Percentiles rank a stretch among this genome's conserved stretches.
phyloP scores from a whole-genome alignment of 1,140 invertebrate genomes.

The Papilio dardanus region DNA sequence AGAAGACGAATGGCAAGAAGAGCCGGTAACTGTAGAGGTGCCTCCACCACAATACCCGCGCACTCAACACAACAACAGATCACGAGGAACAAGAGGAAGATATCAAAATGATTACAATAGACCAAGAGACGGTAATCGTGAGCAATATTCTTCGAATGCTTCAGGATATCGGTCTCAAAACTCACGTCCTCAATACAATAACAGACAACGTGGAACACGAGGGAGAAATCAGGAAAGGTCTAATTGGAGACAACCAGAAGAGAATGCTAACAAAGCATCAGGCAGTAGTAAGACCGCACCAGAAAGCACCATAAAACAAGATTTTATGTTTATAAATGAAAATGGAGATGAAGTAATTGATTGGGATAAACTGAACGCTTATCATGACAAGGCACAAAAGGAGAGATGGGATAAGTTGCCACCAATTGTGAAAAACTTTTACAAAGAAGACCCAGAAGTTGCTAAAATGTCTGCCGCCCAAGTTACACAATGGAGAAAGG shows the following conservation, averaged over 20 bases:
- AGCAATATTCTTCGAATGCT: not conserved
- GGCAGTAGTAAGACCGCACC: not conserved
- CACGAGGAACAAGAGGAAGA: slow-evolving; percentile 49
- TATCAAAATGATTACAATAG: slow-evolving; percentile 39
- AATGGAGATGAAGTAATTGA: slow-evolving; percentile 67
- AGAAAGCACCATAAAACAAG: slow-evolving; percentile 44
- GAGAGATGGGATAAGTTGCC: slow-evolving; percentile 85
- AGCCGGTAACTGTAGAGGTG: slow-evolving; percentile 41
- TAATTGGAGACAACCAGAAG: not conserved
- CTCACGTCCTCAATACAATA: slow-evolving; percentile 16
- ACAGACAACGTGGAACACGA: not conserved
- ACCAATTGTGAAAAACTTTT: slow-evolving; percentile 91
- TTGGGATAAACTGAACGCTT: slow-evolving; percentile 69
- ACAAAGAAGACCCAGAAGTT: slow-evolving; percentile 89
- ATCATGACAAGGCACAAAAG: slow-evolving; percentile 81
- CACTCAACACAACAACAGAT: slow-evolving; percentile 40
- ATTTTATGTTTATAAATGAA: slow-evolving; percentile 60
- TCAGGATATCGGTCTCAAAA: not conserved
- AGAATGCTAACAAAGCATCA: slow-evolving; percentile 45
- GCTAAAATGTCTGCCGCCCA: slow-evolving; percentile 85
- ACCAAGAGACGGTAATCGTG: not conserved
- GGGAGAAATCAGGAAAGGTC: slow-evolving; percentile 2
- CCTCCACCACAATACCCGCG: slow-evolving; percentile 37
- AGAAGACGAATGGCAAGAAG: slow-evolving; percentile 60
- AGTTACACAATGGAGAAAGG: slow-evolving; percentile 84